Percentiles rank a stretch among this genome's conserved stretches.
Evolutionary conservation across 2,113 vertebrate species (phyloP).

Genomic region (Gobiocypris rarus): DNA sequence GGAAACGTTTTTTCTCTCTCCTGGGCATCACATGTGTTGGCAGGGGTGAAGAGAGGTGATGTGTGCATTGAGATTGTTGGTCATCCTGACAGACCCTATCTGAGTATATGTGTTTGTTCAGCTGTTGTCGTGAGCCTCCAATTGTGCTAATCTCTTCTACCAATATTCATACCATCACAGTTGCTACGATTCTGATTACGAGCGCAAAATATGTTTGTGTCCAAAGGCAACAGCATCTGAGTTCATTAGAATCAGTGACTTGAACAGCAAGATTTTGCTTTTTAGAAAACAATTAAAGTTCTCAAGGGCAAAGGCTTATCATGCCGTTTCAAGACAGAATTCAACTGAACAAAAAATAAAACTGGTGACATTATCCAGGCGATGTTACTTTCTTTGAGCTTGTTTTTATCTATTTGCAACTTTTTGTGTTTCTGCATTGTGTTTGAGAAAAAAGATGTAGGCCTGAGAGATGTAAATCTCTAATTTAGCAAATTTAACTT

Average conservation of each 20-base stretch:
- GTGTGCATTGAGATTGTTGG: conserved; percentile 3
- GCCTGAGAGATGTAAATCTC: not conserved
- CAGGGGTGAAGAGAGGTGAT: not conserved
- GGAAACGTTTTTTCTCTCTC: not conserved
- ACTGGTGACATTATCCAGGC: not conserved
- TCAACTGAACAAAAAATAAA: not conserved
- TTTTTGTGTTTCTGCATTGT: not conserved
- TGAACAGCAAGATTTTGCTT: conserved; percentile 5
- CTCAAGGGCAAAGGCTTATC: not conserved
- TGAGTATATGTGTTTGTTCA: conserved; percentile 38
- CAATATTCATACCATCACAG: conserved; percentile 16
- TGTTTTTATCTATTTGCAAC: conserved; percentile 16
- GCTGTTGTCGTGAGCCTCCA: conserved; percentile 4
- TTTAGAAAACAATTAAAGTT: not conserved
- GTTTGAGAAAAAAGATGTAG: not conserved
- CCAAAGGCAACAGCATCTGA: not conserved
- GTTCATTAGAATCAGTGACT: conserved; percentile 12
- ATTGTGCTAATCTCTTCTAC: not conserved
- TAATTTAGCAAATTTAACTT: not conserved
- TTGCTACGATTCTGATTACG: conserved; percentile 3
- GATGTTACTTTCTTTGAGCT: not conserved
- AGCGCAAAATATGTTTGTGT: not conserved
- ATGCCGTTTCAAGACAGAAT: not conserved
- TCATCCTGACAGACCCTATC: conserved; percentile 26
- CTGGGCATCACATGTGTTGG: not conserved